Evolutionary conservation across 1,140 invertebrate species (phyloP).

Genomic region (Rhizoglyphus robini): DNA sequence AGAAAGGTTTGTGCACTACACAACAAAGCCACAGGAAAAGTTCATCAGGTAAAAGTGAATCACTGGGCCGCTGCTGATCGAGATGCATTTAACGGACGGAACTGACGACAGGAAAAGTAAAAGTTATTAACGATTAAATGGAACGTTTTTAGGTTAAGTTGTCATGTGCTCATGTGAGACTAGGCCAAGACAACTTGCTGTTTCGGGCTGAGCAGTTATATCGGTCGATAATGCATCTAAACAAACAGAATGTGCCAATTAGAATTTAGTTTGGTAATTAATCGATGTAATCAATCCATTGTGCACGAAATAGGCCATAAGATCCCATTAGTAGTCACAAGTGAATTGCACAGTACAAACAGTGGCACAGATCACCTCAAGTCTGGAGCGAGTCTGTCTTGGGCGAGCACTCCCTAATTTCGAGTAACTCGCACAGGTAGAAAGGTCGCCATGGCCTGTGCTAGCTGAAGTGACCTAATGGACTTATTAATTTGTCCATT

Average conservation of each 20-base stretch:
- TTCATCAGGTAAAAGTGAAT: not conserved
- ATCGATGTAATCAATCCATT: not conserved
- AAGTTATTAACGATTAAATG: no score
- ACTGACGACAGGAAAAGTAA: not conserved
- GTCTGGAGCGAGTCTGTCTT: no score
- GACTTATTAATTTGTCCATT: constrained; percentile 12
- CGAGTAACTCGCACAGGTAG: not conserved
- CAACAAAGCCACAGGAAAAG: not conserved
- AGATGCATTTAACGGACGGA: not conserved
- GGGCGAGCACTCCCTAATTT: not conserved
- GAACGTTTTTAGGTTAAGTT: no score
- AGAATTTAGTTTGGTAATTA: not conserved
- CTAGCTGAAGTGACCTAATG: not conserved
- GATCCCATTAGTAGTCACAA: not conserved
- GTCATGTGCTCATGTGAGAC: no score
- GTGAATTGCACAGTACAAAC: not conserved
- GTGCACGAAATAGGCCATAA: not conserved
- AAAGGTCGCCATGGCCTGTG: not conserved
- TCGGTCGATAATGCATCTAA: not conserved
- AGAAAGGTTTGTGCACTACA: not conserved
- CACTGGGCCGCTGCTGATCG: not conserved
- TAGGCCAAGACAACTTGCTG: no score
- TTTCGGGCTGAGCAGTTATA: not conserved
- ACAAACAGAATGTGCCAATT: not conserved
- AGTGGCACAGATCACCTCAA: no score